Conservation (phyloP, 2,888 invertebrate genomes). For the Ommatoiulus sabulosus region DNA sequence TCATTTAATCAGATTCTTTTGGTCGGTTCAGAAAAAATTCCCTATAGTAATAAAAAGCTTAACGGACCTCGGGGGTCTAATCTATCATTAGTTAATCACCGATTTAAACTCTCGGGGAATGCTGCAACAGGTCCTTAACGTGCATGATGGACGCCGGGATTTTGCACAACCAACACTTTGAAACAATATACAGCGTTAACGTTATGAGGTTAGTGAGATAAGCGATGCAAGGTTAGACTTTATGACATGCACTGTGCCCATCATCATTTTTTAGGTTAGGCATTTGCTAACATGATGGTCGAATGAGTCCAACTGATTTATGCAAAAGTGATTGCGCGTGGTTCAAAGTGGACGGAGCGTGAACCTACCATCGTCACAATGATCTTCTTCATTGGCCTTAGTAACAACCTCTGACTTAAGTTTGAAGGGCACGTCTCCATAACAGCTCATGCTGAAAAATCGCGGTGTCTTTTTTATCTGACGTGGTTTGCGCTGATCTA, state of each 20-base stretch:
- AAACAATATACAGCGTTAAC: background rate
- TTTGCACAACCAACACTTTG: background rate
- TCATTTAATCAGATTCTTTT: background rate
- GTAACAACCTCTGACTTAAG: constrained; percentile 54
- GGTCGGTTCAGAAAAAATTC: no score
- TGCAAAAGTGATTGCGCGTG: background rate
- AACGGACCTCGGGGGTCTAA: no score
- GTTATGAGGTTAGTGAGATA: constrained; percentile 34
- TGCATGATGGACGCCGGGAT: background rate
- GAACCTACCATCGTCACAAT: constrained; percentile 39
- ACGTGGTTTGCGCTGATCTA: background rate
- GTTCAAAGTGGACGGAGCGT: constrained; percentile 3
- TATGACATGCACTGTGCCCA: constrained; percentile 8
- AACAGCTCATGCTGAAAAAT: constrained; percentile 47
- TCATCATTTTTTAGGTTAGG: background rate
- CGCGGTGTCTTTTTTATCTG: background rate
- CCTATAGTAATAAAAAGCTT: no score
- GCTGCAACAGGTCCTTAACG: background rate
- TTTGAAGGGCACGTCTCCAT: constrained; percentile 53
- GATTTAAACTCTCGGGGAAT: background rate
- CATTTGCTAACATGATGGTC: background rate
- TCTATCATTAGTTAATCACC: background rate
- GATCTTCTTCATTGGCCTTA: constrained; percentile 45
- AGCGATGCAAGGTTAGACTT: background rate
- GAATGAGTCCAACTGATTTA: background rate